Base-by-base conservation (phyloP, 2,797 vertebrate species). In the Microctenopoma stevenorrisi region DNA sequence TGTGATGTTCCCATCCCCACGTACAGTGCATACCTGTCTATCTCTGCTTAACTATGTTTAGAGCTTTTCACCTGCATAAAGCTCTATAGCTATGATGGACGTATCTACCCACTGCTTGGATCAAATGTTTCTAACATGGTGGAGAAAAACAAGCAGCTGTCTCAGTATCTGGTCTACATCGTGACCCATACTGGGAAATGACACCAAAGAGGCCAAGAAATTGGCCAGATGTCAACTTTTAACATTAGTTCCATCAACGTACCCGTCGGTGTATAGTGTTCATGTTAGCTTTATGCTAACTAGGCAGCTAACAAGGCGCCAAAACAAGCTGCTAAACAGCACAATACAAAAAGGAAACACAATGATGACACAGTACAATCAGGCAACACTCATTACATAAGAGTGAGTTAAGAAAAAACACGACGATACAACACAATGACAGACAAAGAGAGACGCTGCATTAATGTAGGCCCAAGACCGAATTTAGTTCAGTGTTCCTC, bases 61-160 rank as follows among this genome's bases (percentile, higher is more conserved):
- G 75, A 86, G 46, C 67, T 63, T 76, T 59, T 75, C 78, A 78
- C 74, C 83, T 84, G 81, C 75, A 86, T 81, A n/a, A 44, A 30
- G 22, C 54, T 69, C 53, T 52, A 6, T 47, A 46, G 30, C 56
- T 49, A 25, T 26, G 35, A 57, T 47, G 22, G 53, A 28, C 55
- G 49, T 22, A 16, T 43, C 33, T 50, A 37, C 43, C 47, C 62
- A 25, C 38, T 68, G 78, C 60, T 28, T 16, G 1, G 56, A 48
- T 18, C 38, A 35, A 3, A 28, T 43, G n/a, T 16, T 13, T 22
- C 22, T 22, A 22, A 22, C 38, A 35, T 9, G 12, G 12, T 54
- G 33, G 48, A 18, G 30, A 12, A 52, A 33, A 18, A 52, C 1
- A 46, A 33, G 40, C 5, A n/a, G 16, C 6, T 16, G 13, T 42